Base-by-base conservation (phyloP, 2,888 invertebrate genomes). In the Apamea epomidion region DNA sequence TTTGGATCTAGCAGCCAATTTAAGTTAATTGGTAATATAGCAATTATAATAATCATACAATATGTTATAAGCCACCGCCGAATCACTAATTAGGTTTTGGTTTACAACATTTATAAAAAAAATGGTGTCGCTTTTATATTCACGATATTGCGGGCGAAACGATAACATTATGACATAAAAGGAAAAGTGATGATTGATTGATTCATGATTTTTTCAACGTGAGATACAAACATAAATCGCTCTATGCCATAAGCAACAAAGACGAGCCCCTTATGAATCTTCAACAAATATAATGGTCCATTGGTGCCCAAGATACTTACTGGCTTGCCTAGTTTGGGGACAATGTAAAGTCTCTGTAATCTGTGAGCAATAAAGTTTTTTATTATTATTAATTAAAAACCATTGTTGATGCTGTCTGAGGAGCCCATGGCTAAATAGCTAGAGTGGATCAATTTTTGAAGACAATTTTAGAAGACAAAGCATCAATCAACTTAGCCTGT, bases 211-310 rank as follows among this genome's bases (percentile, higher is more conserved):
- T n/a, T 1, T 1, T 2, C 2, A 32, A 32, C 54, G 54, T 10
- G 54, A 51, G 51, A 51, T 51, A 51, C 18, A 51, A 18, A 18
- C 51, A 18, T 51, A 58, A 10, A 76, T 29, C 21, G 62, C n/a
- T 25, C 16, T 37, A 4, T 64, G 37, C 5, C 21, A 48, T 76
- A 67, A 67, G 29, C 71, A 48, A 73, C 75, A 85, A 75, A 85
- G 79, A 70, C n/a, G 14, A 42, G 68, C 45, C 60, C 54, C 64
- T 69, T 76, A 78, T 78, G 73, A 75, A 77, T 64, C 32, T 65
- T 64, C 48, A 69, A 78, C 54, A 77, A 75, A 37, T 5, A 37
- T 37, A 6, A 37, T 6, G 37, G 6, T 37, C 37, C 5, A 37
- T 37, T 37, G 37, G 37, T 6, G 37, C 37, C 37, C 37, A 37